These are phyloP conservation scores for Podarcis lilfordi DNA, from an alignment of 2,797 vertebrate genomes.

Conservation along the genomic window DNA sequence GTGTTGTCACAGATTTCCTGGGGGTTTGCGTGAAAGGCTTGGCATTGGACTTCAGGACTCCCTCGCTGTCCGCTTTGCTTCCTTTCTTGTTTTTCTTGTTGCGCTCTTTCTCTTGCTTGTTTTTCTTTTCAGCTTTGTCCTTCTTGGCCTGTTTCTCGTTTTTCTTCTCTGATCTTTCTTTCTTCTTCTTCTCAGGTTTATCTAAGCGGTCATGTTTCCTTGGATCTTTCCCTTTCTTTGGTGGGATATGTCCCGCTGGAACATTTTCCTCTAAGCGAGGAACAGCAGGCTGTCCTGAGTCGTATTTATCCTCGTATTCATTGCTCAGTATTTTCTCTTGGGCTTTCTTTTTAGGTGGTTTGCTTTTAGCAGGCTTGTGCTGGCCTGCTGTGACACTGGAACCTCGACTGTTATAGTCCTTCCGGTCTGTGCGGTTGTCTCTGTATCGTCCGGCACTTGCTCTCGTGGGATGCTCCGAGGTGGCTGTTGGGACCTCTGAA, in stretches of 20 bases:
- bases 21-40: conserved; percentile 76
- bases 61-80: conserved; percentile 82
- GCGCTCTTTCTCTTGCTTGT: conserved; percentile 85
- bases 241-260: conserved; percentile 73
- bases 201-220: conserved; percentile 82
- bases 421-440: conserved; percentile 89
- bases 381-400: conserved; percentile 72
- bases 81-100: conserved; percentile 87
- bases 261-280: conserved; percentile 78
- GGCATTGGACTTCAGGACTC: conserved; percentile 83
- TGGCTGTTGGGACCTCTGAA: conserved; percentile 69
- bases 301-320: conserved; percentile 88
- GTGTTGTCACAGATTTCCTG: conserved; percentile 81
- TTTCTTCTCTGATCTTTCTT: conserved; percentile 86
- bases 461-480: conserved; percentile 70
- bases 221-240: conserved; percentile 82
- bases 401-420: conserved; percentile 79
- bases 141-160: conserved; percentile 86
- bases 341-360: conserved; percentile 83
- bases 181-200: conserved; percentile 88
- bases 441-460: conserved; percentile 74
- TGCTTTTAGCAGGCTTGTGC: conserved; percentile 84
- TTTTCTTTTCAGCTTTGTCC: conserved; percentile 80
- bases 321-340: conserved; percentile 85
- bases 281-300: conserved; percentile 76